Percentiles rank a stretch among this genome's conserved stretches.
These are phyloP conservation scores for Sciurus vulgaris DNA, from an alignment of 2,797 vertebrate species.

Conservation along the genomic window DNA sequence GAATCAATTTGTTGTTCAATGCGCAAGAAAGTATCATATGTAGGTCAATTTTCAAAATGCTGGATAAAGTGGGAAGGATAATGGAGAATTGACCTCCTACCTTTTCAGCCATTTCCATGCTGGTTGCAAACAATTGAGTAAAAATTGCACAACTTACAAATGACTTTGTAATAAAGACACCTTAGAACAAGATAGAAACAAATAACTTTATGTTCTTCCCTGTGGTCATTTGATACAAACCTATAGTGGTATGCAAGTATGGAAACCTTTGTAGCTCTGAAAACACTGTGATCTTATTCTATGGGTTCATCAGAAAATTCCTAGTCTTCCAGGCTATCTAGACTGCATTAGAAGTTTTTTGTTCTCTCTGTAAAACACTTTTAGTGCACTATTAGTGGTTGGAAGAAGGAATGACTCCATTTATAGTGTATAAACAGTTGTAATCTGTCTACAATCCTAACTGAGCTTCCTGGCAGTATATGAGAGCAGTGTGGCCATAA, in stretches of 20 bases:
- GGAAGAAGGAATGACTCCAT: slow-evolving; percentile 19
- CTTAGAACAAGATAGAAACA: slow-evolving; percentile 12
- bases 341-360: background rate
- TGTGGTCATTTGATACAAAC: slow-evolving; percentile 39
- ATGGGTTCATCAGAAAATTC: slow-evolving; percentile 37
- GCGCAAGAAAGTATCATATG: background rate
- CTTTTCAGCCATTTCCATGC: background rate
- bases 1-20: background rate
- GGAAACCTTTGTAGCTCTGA: slow-evolving; percentile 26
- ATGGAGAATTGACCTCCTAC: background rate
- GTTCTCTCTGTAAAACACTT: background rate
- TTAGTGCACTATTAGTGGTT: background rate
- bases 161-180: slow-evolving; percentile 39
- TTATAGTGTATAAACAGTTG: slow-evolving; percentile 42
- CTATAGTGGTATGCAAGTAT: background rate
- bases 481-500: background rate
- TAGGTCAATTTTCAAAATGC: slow-evolving; percentile 30
- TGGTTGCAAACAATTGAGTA: background rate
- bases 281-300: background rate
- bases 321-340: background rate
- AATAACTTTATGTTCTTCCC: background rate
- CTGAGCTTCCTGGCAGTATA: slow-evolving; percentile 53
- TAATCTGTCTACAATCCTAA: slow-evolving; percentile 59
- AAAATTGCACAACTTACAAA: slow-evolving; percentile 52
- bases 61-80: background rate